Evolutionary conservation across 2,797 vertebrate genomes (phyloP), one percentile per base, ranked within the genome.

Genomic region (Neopelma chrysocephalum): DNA sequence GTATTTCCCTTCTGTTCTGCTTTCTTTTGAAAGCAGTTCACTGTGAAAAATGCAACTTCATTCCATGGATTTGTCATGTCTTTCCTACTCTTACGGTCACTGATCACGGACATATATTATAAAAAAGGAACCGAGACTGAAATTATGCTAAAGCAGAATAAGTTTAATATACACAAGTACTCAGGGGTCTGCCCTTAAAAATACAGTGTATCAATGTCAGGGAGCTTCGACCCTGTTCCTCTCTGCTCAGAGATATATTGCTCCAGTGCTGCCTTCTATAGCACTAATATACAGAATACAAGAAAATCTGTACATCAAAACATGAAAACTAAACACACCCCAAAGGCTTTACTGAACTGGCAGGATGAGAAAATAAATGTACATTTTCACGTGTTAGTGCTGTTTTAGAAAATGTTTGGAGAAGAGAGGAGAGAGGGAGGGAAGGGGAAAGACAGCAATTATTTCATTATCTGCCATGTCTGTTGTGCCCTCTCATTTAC

Each of bases 21-120:
- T 76, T 82, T 47, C 87, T 56, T 93, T 73, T 60, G 51, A 91
- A 89, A 91, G 80, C 36, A 60, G 34, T 47, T 64, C 10, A 15
- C 64, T n/a, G 43, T 23, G 45, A 60, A 81, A 87, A 76, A 91
- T 15, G 14, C 36, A 76, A 45, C 62, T 84, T 90, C 40, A 50
- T 94, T 84, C 58, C 48, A 51, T 60, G 7, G 0, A 25, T 22
- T 87, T 88, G 84, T 72, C 18, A 53, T 79, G 92, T 87, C n/a
- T 65, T 90, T 27, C 62, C 4, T 25, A 6, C 53, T 84, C 38
- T 60, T 43, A 78, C 38, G 56, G 38, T 80, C 75, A 68, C 68
- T 70, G 48, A 70, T 70, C 29, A 64, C 29, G 78, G 80, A 64
- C 23, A 68, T 3, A 11, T 8, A 47, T 29, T 38, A 36, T 6